These are phyloP conservation scores for Pteronotus mesoamericanus DNA, from an alignment of 2,797 vertebrate species.

Conservation along the genomic window DNA sequence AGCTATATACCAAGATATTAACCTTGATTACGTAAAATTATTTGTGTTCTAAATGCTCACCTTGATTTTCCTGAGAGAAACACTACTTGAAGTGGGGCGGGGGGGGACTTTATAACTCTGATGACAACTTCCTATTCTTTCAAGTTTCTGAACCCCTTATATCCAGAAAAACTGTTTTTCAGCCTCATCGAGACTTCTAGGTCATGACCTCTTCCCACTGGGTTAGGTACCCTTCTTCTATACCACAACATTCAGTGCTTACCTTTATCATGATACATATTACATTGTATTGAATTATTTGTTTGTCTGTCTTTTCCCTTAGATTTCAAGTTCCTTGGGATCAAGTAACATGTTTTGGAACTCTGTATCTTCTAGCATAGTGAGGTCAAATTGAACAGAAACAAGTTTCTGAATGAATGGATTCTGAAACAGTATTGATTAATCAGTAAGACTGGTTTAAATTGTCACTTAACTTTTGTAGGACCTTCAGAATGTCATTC, in stretches of 20 bases:
- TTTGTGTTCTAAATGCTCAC: not conserved
- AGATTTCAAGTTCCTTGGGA: not conserved
- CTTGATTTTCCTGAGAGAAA: conserved; percentile 30
- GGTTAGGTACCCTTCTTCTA: not conserved
- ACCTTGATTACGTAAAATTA: not conserved
- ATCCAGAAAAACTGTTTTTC: not conserved
- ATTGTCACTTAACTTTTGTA: conserved; percentile 21
- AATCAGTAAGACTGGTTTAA: conserved; percentile 33
- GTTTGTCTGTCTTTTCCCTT: conserved; percentile 18
- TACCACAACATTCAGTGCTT: not conserved
- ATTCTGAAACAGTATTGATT: conserved; percentile 23
- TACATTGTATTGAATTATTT: not conserved
- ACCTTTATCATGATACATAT: not conserved
- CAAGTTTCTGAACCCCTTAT: not conserved
- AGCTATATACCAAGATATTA: not conserved
- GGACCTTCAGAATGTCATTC: not conserved
- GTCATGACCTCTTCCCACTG: not conserved
- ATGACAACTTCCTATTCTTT: conserved; percentile 30
- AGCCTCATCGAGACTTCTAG: not conserved
- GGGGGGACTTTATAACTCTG: not conserved
- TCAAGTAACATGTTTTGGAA: not conserved
- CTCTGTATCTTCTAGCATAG: not conserved
- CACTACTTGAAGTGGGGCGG: not conserved
- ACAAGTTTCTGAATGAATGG: not conserved
- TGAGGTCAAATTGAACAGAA: not conserved